phyloP scores from a whole-genome alignment of 2,113 vertebrate species.

The Helogale parvula region DNA sequence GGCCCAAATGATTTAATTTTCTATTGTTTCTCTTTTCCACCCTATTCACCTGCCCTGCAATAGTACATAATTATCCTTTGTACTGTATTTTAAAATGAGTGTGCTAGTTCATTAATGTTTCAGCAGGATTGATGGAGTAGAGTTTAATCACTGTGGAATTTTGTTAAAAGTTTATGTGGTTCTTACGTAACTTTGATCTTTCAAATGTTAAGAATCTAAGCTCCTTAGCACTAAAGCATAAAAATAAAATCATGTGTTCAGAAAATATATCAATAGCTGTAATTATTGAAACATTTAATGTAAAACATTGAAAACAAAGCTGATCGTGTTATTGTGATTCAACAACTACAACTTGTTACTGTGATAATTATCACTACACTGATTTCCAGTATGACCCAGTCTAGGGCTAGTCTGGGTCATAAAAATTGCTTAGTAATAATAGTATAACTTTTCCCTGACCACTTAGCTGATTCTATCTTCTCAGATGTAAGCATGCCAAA shows the following conservation, averaged over 20 bases:
- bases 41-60: background rate
- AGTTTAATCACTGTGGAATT: background rate
- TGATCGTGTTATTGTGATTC: background rate
- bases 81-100: background rate
- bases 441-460: background rate
- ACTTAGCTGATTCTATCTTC: background rate
- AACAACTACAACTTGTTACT: background rate
- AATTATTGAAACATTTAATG: background rate
- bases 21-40: background rate
- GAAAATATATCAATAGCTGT: background rate
- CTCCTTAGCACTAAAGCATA: background rate
- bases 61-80: background rate
- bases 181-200: background rate
- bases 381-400: background rate
- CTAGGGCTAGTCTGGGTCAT: background rate
- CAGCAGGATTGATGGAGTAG: background rate
- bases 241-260: background rate
- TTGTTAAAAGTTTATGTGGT: background rate
- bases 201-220: background rate
- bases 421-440: background rate
- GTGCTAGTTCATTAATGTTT: background rate
- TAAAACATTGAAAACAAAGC: background rate
- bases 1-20: background rate
- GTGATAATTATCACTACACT: background rate
- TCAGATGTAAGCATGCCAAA: background rate